phyloP scores from a whole-genome alignment of 1,140 invertebrate genomes.

The Macrosteles quadrilineatus region DNA sequence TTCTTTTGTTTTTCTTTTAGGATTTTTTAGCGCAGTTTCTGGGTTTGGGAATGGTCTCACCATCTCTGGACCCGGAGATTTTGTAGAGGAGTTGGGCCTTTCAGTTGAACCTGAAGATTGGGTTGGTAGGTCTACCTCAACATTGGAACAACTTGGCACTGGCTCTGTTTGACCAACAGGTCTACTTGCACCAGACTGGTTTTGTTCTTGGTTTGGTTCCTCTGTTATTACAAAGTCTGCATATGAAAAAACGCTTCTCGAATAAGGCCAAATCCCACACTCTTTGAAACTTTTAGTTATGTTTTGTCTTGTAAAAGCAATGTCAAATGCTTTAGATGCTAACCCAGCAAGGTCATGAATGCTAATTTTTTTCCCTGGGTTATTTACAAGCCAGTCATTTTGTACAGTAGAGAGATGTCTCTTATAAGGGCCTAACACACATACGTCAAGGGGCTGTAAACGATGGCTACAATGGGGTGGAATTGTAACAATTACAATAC shows the following conservation, averaged over 20 bases:
- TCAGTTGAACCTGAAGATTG: no score
- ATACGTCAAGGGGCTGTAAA: constrained; percentile 45
- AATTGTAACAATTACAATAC: constrained; percentile 38
- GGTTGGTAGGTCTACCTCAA: not conserved
- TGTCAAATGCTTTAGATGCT: not conserved
- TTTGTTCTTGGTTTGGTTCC: not conserved
- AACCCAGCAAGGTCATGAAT: not conserved
- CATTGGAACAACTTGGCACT: not conserved
- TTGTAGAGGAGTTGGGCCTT: not conserved
- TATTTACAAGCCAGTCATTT: constrained; percentile 4
- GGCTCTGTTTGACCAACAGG: not conserved
- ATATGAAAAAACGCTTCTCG: not conserved
- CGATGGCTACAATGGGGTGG: constrained; percentile 45
- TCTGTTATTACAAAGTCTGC: not conserved
- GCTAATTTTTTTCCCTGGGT: not conserved
- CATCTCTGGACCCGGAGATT: not conserved
- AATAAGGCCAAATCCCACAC: not conserved
- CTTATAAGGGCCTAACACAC: constrained; percentile 40
- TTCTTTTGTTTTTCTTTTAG: not conserved
- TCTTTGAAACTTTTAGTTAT: not conserved
- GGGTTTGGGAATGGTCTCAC: not conserved
- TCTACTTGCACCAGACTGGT: not conserved
- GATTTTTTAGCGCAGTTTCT: not conserved
- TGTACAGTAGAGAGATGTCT: not conserved
- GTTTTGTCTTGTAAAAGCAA: not conserved